Evolutionary conservation across 2,797 vertebrate genomes (phyloP).

Genomic region (Hoplostethus mediterraneus): DNA sequence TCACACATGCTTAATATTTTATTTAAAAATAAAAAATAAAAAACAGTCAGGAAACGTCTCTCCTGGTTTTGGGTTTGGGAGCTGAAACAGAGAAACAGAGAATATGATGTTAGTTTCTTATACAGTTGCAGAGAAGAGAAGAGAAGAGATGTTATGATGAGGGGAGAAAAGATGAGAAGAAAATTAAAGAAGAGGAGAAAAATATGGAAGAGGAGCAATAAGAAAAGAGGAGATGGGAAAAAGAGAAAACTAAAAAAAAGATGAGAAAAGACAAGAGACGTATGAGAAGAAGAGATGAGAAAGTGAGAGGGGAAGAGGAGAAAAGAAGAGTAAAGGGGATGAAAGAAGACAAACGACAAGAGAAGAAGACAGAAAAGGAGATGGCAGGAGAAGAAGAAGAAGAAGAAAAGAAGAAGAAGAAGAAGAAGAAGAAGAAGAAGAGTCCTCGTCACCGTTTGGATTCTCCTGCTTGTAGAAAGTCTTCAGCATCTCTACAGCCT

Average conservation of each 20-base stretch:
- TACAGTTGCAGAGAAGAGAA: not conserved
- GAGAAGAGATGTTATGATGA: too few relatives aligned
- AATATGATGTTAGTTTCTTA: not conserved
- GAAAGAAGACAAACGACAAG: not conserved
- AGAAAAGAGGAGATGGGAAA: too few relatives aligned
- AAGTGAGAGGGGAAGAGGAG: too few relatives aligned
- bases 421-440: not conserved
- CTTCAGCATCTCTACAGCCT: conserved; percentile 94
- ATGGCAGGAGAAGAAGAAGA: not conserved
- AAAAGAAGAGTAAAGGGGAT: not conserved
- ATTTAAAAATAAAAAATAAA: not conserved
- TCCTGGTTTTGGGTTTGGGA: conserved; percentile 92
- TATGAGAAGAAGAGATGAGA: not conserved
- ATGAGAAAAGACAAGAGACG: not conserved
- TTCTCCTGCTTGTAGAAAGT: conserved; percentile 97
- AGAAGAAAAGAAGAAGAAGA: not conserved
- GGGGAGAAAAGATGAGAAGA: too few relatives aligned
- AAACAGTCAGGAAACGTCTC: conserved; percentile 64
- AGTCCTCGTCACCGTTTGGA: conserved; percentile 89
- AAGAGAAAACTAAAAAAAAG: not conserved
- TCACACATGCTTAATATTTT: not conserved
- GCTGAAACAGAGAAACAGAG: conserved; percentile 82
- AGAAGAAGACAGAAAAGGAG: not conserved
- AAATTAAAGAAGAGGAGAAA: too few relatives aligned
- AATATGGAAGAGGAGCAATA: too few relatives aligned